A percentile compares a stretch with the other conserved stretches of the same genome.
Evolutionary conservation across 2,113 vertebrate species (phyloP).

Genomic region (Panthera leo): DNA sequence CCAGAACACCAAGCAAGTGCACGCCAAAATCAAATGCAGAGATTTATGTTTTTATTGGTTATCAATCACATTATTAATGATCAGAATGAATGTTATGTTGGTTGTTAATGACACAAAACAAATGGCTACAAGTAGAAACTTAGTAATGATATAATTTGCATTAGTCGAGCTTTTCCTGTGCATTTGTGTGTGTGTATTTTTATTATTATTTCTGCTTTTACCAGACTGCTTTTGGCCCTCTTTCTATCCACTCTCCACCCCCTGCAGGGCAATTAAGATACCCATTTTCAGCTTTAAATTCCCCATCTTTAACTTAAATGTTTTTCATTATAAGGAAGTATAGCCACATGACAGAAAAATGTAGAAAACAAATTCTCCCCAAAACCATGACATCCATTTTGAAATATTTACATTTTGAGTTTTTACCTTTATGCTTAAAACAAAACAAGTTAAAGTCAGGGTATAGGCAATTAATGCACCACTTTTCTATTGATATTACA

Average conservation of each 20-base stretch:
- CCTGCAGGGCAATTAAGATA: not conserved
- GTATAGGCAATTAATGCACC: not conserved
- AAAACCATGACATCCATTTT: not conserved
- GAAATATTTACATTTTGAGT: not conserved
- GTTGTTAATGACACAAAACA: not conserved
- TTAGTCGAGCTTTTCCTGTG: not conserved
- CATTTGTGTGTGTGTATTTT: not conserved
- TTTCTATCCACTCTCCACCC: not conserved
- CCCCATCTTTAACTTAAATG: not conserved
- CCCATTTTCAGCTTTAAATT: not conserved
- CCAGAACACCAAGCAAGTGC: not conserved
- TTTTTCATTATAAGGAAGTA: not conserved
- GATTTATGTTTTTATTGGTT: not conserved
- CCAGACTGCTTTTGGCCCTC: not conserved
- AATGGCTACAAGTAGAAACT: not conserved
- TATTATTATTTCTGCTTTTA: constrained; percentile 1
- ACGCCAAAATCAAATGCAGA: not conserved
- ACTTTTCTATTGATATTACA: not conserved
- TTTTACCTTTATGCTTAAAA: constrained; percentile 15
- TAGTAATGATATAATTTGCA: not conserved
- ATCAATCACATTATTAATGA: not conserved
- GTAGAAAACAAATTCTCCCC: not conserved
- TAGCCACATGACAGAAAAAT: not conserved
- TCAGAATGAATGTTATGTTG: not conserved
- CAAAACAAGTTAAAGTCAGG: not conserved